Evolutionary conservation across 2,113 vertebrate genomes (phyloP).

Genomic region (Seriola rivoliana): DNA sequence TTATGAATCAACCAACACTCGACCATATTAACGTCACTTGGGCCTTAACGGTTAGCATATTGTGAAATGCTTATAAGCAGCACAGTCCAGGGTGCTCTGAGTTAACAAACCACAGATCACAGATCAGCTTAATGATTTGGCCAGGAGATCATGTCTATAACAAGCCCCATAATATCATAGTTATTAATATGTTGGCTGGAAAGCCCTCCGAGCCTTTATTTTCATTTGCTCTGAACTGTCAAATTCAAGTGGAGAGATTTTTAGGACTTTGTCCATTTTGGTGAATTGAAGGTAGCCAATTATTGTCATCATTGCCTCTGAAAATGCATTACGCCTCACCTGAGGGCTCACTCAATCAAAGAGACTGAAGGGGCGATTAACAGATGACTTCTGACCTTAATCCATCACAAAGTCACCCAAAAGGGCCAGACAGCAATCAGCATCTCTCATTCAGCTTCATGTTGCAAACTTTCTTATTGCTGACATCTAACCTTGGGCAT

Average conservation of each 20-base stretch:
- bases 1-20: not conserved
- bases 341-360: conserved; percentile 83
- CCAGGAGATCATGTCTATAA: conserved; percentile 50
- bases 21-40: not conserved
- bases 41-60: not conserved
- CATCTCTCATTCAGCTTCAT: conserved; percentile 19
- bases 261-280: conserved; percentile 76
- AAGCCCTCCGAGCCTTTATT: conserved; percentile 66
- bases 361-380: conserved; percentile 77
- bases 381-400: conserved; percentile 71
- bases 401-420: conserved; percentile 58
- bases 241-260: conserved; percentile 75
- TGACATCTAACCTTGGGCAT: conserved; percentile 55
- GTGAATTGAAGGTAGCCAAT: conserved; percentile 80
- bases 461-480: conserved; percentile 57
- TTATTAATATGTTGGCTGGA: conserved; percentile 67
- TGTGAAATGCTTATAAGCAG: not conserved
- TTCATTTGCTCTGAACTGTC: conserved; percentile 76
- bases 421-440: conserved; percentile 44
- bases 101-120: conserved; percentile 45
- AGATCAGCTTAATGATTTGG: conserved; percentile 53
- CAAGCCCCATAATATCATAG: conserved; percentile 64
- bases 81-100: conserved; percentile 16
- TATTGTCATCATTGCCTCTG: conserved; percentile 81
- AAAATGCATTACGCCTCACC: conserved; percentile 84